A percentile compares a stretch with the other conserved stretches of the same genome.
These are phyloP conservation scores for Hypselothyrea guttata DNA, from an alignment of 2,888 invertebrate genomes.

Conservation along the genomic window DNA sequence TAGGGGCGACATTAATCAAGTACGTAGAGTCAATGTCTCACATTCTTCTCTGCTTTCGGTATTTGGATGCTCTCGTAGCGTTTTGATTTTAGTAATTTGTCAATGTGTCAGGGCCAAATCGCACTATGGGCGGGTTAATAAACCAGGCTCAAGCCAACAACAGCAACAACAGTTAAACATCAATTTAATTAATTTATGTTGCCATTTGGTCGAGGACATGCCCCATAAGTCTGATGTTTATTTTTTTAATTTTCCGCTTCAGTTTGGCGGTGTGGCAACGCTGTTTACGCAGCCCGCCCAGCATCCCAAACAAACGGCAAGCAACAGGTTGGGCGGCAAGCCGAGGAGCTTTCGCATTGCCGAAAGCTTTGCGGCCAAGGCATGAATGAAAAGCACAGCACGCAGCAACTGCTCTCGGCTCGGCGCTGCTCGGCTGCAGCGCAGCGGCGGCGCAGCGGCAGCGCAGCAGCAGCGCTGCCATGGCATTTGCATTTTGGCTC, in stretches of 20 bases:
- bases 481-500: conserved; percentile 45
- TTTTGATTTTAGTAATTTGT: conserved; percentile 60
- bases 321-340: conserved; percentile 61
- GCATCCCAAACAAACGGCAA: conserved; percentile 26
- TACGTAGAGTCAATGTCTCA: conserved; percentile 32
- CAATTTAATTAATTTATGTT: conserved; percentile 75
- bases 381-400: conserved; percentile 70
- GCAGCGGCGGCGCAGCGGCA: conserved; percentile 9
- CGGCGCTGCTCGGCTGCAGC: conserved; percentile 50
- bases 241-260: no score
- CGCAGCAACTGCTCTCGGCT: conserved; percentile 34
- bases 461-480: conserved; percentile 22
- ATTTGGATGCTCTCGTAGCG: no score
- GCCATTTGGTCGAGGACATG: conserved; percentile 22
- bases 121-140: conserved; percentile 41
- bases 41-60: conserved; percentile 5
- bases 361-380: conserved; percentile 43
- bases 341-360: conserved; percentile 31
- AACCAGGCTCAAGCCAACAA: conserved; percentile 30
- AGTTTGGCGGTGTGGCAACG: conserved; percentile 38
- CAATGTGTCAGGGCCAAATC: conserved; percentile 54
- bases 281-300: conserved; percentile 22
- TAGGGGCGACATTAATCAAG: conserved; percentile 63
- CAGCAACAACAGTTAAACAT: conserved; percentile 49
- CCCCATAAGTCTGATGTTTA: conserved; percentile 24